These are phyloP conservation scores for Harpalus rubripes DNA, from an alignment of 2,888 invertebrate species.

Conservation along the genomic window DNA sequence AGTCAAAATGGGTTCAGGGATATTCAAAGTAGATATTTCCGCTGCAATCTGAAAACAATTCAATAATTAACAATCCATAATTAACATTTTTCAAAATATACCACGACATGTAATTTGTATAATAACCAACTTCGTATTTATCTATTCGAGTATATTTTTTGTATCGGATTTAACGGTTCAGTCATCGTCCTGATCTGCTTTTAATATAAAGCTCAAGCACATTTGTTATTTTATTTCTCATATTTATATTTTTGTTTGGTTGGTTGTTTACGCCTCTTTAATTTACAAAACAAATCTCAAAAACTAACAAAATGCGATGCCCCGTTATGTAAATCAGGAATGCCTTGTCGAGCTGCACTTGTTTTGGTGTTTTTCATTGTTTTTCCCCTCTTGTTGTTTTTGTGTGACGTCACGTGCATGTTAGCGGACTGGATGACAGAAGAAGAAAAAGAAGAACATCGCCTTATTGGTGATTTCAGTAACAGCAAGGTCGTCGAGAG, in stretches of 20 bases:
- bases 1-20: too few species aligned
- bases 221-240: not conserved
- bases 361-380: conserved; percentile 41
- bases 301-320: conserved; percentile 1
- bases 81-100: too few species aligned
- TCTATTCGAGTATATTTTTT: too few species aligned
- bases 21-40: too few species aligned
- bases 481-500: conserved; percentile 43
- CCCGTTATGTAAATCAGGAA: conserved; percentile 40
- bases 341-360: conserved; percentile 19
- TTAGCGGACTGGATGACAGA: conserved; percentile 42
- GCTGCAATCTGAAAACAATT: too few species aligned
- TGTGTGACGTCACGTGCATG: conserved; percentile 38
- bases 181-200: not conserved
- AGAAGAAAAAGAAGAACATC: conserved; percentile 25
- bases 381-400: conserved; percentile 15
- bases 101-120: too few species aligned
- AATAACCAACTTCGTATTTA: too few species aligned
- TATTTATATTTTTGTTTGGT: not conserved
- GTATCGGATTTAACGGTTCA: too few species aligned
- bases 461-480: conserved; percentile 42
- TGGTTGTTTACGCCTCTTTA: conserved; percentile 18
- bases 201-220: conserved; percentile 11
- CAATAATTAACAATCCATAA: too few species aligned
- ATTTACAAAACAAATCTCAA: conserved; percentile 3